phyloP scores from a whole-genome alignment of 1,140 invertebrate genomes.

The Ceratina australensis region DNA sequence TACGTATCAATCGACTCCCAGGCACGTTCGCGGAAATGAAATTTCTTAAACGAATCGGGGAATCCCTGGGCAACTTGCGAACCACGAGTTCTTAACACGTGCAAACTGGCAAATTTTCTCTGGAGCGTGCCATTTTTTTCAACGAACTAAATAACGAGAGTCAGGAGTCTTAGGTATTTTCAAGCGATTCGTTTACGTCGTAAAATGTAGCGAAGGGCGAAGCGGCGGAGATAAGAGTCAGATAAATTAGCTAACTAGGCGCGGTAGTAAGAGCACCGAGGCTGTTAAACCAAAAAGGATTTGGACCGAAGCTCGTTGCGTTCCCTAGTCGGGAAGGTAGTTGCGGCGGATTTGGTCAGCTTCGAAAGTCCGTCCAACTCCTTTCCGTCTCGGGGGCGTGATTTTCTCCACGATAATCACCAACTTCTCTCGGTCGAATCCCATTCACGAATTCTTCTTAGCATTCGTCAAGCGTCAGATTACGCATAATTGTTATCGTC shows the following conservation, averaged over 20 bases:
- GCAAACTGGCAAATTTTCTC: no score
- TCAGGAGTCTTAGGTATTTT: no score
- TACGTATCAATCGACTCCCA: neutral
- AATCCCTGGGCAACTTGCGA: neutral
- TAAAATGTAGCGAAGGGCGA: no score
- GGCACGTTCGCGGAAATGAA: constrained; percentile 25
- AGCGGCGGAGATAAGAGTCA: no score
- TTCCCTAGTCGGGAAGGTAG: constrained; percentile 82
- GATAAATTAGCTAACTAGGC: neutral
- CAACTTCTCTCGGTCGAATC: constrained; percentile 8
- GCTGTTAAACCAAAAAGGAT: neutral
- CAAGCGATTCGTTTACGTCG: no score
- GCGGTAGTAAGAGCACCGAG: neutral
- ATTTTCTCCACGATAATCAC: constrained; percentile 60
- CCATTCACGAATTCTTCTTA: neutral
- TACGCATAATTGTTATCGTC: no score
- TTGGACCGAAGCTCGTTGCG: constrained; percentile 20
- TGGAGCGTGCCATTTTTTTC: no score
- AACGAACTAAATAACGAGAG: no score
- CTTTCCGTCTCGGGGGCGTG: constrained; percentile 80
- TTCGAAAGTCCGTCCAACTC: constrained; percentile 82
- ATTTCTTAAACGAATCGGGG: constrained; percentile 5
- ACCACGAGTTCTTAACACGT: no score
- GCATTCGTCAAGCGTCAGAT: no score
- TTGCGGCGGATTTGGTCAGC: constrained; percentile 82